Base-by-base conservation (phyloP, 2,888 invertebrate genomes). In the Tipula vernalis region DNA sequence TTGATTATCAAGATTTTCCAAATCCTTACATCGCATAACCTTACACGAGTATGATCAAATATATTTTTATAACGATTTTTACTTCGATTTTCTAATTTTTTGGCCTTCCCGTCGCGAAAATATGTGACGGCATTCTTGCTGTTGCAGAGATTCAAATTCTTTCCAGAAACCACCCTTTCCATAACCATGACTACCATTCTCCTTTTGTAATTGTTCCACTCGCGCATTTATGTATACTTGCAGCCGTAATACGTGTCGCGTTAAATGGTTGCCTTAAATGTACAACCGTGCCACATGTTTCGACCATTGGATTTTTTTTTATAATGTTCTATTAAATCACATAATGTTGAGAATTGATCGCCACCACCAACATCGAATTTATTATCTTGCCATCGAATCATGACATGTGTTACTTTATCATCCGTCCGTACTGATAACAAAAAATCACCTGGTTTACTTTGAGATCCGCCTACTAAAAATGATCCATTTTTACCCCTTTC, bases 21-120 rank as follows among this genome's bases (percentile, higher is more conserved):
- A 87, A 86, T 88, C 88, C 86, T 88, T 83, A 94, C 93, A 89
- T 95, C 95, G 90, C 93, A 94, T 87, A 99, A 93, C 90, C 96
- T 94, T 5, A 99, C 98, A 88, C 99, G 94, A 13, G 99, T 99
- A 91, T 99, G 98, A 92, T 99, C 98, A 92, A 99, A 94, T 90
- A 99, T 99, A 92, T 99, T 99, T 92, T 99, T 98, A 92, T 99
- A 99, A 90, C 99, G 94, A 93, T 99, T 99, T 91, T 99, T 99
- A 88, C 96, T 94, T 88, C 97, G 95, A 92, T 99, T 99, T 90
- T 98, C 98, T 10, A 96, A 94, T 90, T 96, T n/a, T 96, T 88
- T 97, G 96, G 18, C 99, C 99, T 91, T 99, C 99, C 91, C 97
- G 97, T 88, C 99, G 94, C 85, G 98, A 97, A 91, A 98, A 98